Evolutionary conservation across 2,888 invertebrate genomes (phyloP).

Genomic region (Drosophila affinis): DNA sequence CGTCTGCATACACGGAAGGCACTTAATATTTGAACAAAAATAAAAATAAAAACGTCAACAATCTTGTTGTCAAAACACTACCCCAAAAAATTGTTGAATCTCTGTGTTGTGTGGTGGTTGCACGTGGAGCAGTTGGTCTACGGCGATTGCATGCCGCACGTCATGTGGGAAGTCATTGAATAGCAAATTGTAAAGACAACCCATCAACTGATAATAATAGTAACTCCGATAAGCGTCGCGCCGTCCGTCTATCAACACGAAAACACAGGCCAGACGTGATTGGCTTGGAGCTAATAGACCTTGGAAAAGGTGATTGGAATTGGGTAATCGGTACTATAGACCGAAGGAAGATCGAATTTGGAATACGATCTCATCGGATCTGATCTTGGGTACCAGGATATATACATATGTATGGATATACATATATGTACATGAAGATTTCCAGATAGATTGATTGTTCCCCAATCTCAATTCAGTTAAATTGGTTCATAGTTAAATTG

Average conservation of each 20-base stretch:
- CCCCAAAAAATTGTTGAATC: not conserved
- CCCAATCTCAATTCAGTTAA: too few relatives aligned
- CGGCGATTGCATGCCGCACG: slow-evolving; percentile 41
- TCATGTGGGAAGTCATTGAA: slow-evolving; percentile 26
- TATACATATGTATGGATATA: too few relatives aligned
- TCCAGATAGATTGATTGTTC: too few relatives aligned
- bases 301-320: not conserved
- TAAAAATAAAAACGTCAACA: not conserved
- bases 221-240: slow-evolving; percentile 14
- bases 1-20: slow-evolving; percentile 5
- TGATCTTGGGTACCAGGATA: too few relatives aligned
- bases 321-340: too few relatives aligned
- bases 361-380: too few relatives aligned
- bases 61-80: slow-evolving; percentile 21
- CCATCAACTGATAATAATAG: slow-evolving; percentile 20
- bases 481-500: too few relatives aligned
- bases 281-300: not conserved
- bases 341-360: too few relatives aligned
- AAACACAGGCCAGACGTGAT: not conserved
- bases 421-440: too few relatives aligned
- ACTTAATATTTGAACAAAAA: slow-evolving; percentile 5
- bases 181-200: not conserved
- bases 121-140: slow-evolving; percentile 6
- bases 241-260: not conserved
- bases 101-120: not conserved